Conservation (phyloP, 1,140 invertebrate species). For the Dinothrombium tinctorium region DNA sequence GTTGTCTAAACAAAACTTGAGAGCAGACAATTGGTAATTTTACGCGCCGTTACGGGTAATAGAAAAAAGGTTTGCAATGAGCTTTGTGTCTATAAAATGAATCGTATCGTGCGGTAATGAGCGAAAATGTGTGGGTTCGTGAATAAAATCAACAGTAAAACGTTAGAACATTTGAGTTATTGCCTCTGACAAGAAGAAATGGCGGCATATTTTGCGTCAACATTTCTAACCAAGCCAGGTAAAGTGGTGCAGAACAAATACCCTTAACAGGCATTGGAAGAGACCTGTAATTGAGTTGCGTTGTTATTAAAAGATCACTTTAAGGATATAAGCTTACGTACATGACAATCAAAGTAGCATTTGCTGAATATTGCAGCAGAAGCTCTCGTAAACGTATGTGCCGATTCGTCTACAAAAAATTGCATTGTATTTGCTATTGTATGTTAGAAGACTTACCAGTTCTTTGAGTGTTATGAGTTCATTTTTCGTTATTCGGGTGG, state of each 20-base stretch:
- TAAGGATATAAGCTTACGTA: slow-evolving; percentile 19
- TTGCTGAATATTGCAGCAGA: slow-evolving; percentile 27
- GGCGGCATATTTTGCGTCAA: slow-evolving; percentile 68
- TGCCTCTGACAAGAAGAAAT: slow-evolving; percentile 65
- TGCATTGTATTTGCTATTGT: neutral
- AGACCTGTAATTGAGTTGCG: slow-evolving; percentile 18
- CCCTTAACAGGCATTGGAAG: slow-evolving; percentile 27
- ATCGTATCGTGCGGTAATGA: no score
- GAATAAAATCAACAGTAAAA: slow-evolving; percentile 47
- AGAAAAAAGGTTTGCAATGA: no score
- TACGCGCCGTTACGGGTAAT: no score
- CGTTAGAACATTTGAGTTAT: slow-evolving; percentile 76
- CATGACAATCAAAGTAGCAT: slow-evolving; percentile 27
- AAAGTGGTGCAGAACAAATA: slow-evolving; percentile 57
- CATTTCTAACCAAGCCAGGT: slow-evolving; percentile 87
- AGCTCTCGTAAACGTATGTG: slow-evolving; percentile 63
- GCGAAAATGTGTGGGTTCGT: no score
- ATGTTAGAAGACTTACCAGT: neutral
- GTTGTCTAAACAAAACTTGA: no score
- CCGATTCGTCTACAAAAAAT: slow-evolving; percentile 33
- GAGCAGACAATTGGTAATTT: no score
- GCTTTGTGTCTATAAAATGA: no score
- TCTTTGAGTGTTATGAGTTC: slow-evolving; percentile 1
- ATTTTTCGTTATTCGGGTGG: neutral
- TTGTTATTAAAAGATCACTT: neutral